These are phyloP conservation scores for Nothoprocta pentlandii DNA, from an alignment of 2,113 vertebrate species.

Conservation along the genomic window DNA sequence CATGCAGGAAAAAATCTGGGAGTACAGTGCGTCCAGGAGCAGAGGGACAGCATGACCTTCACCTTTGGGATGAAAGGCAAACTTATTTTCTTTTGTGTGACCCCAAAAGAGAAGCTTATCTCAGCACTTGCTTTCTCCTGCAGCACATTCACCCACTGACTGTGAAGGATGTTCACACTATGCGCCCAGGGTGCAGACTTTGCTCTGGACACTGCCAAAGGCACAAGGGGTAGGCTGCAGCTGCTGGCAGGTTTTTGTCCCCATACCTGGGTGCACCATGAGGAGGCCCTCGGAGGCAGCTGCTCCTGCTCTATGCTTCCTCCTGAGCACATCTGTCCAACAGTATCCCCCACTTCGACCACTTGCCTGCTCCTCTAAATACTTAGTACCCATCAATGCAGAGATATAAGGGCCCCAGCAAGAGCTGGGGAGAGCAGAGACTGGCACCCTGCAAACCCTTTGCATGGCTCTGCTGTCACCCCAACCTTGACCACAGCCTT, in stretches of 20 bases:
- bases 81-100: neutral
- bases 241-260: neutral
- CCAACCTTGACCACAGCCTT: neutral
- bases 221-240: neutral
- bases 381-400: neutral
- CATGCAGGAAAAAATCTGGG: neutral
- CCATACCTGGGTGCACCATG: no score
- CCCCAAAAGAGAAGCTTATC: neutral
- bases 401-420: neutral
- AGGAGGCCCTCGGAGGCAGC: neutral
- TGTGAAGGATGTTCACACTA: neutral
- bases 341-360: neutral
- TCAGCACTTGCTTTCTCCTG: neutral
- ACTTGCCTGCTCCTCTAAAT: neutral
- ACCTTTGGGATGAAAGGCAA: neutral
- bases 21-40: neutral
- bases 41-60: accelerated
- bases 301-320: neutral
- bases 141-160: neutral
- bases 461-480: neutral
- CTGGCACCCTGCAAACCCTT: neutral
- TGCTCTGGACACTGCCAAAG: neutral
- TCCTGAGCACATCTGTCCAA: neutral
- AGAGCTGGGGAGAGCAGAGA: neutral
- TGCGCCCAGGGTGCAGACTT: neutral